A percentile compares a stretch with the other conserved stretches of the same genome.
phyloP scores from a whole-genome alignment of 2,113 vertebrate species.

The Phalacrocorax carbo region DNA sequence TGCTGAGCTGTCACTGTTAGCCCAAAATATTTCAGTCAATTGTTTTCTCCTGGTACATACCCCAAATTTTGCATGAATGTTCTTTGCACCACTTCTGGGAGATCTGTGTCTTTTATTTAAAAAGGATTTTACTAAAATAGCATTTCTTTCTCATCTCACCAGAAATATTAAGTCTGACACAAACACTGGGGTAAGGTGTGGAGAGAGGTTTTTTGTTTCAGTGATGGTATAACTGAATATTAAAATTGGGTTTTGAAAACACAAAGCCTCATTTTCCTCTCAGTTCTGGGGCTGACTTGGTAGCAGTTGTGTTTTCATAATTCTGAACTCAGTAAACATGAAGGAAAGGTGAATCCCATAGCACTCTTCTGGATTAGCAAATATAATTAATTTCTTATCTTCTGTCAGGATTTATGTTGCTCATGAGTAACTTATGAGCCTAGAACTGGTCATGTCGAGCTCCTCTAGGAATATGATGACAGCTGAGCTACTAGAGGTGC shows the following conservation, averaged over 20 bases:
- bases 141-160: not conserved
- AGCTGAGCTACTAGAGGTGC: not conserved
- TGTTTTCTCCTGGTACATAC: not conserved
- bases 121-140: not conserved
- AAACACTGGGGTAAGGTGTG: not conserved
- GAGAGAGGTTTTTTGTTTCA: not conserved
- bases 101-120: not conserved
- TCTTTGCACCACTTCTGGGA: not conserved
- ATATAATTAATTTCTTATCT: not conserved
- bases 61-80: not conserved
- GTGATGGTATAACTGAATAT: not conserved
- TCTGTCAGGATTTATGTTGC: not conserved
- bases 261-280: not conserved
- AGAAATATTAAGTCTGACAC: not conserved
- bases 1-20: not conserved
- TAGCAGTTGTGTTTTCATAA: not conserved
- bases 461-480: not conserved
- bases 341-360: not conserved
- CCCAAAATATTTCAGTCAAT: not conserved
- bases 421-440: not conserved
- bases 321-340: not conserved
- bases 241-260: not conserved
- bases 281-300: not conserved
- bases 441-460: not conserved
- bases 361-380: not conserved